phyloP scores from a whole-genome alignment of 1,140 invertebrate genomes.

The Ostrea denselamellosa region DNA sequence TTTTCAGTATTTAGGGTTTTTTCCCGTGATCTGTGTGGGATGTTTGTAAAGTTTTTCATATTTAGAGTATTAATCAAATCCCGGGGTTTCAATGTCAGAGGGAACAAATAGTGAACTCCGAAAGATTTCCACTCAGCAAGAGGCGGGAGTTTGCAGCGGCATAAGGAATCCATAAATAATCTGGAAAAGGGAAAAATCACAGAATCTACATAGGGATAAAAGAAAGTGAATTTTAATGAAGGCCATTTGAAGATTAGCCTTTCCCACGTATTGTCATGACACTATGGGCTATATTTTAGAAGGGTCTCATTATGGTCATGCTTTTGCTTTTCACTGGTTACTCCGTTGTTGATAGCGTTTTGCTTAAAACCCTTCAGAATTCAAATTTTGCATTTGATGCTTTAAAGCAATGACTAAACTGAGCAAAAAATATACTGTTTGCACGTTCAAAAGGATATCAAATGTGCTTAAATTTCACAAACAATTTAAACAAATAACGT shows the following conservation, averaged over 20 bases:
- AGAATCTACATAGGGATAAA: not conserved
- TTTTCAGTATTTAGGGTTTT: not conserved
- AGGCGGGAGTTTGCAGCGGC: not conserved
- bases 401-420: conserved; percentile 1
- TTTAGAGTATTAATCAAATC: not conserved
- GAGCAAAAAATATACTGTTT: not conserved
- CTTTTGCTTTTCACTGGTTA: not conserved
- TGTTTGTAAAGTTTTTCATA: not conserved
- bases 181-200: not conserved
- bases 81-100: not conserved
- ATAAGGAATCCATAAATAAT: not conserved
- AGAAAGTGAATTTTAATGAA: conserved; percentile 23
- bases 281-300: not conserved
- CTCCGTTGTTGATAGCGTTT: not conserved
- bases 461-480: not conserved
- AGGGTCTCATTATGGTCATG: not conserved
- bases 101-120: not conserved
- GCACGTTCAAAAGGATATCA: not conserved
- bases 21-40: not conserved
- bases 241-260: not conserved
- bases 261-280: not conserved
- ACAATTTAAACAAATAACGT: conserved; percentile 21
- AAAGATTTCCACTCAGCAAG: not conserved
- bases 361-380: not conserved
- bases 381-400: not conserved